A percentile compares a stretch with the other conserved stretches of the same genome.
Evolutionary conservation across 2,888 invertebrate species (phyloP).

Genomic region (Plagiodera versicolora): DNA sequence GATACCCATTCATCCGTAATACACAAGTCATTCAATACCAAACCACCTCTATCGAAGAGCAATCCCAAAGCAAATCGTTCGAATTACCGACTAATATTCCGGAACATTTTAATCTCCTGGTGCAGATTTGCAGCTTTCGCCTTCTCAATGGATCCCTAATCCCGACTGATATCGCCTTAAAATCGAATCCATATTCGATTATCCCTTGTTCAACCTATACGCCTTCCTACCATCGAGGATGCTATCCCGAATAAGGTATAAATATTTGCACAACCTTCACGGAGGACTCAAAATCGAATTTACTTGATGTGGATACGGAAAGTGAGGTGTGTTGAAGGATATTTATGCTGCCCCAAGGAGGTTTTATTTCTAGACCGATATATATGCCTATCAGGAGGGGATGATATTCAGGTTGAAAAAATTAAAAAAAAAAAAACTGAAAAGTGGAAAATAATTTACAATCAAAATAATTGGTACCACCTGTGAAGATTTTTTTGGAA

Average conservation of each 20-base stretch:
- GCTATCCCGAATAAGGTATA: background rate
- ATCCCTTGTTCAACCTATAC: background rate
- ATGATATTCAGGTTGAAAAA: too few species aligned
- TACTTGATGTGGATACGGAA: background rate
- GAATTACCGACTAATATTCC: background rate
- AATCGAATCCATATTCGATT: background rate
- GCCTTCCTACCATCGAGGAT: background rate
- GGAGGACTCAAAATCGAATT: background rate
- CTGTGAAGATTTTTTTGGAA: too few species aligned
- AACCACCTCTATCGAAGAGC: too few species aligned
- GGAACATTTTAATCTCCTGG: background rate
- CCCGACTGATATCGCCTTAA: background rate
- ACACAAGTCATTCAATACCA: too few species aligned
- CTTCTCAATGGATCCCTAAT: background rate
- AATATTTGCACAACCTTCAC: background rate
- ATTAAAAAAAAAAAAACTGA: too few species aligned
- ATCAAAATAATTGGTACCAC: too few species aligned
- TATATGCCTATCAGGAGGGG: too few species aligned
- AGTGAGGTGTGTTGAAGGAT: background rate
- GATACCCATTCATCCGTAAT: too few species aligned
- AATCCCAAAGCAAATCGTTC: too few species aligned
- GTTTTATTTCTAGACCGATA: background rate
- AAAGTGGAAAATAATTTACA: too few species aligned
- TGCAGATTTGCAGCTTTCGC: background rate
- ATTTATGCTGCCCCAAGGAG: background rate